phyloP scores from a whole-genome alignment of 1,140 invertebrate species.

The Bathynomus jamesi region DNA sequence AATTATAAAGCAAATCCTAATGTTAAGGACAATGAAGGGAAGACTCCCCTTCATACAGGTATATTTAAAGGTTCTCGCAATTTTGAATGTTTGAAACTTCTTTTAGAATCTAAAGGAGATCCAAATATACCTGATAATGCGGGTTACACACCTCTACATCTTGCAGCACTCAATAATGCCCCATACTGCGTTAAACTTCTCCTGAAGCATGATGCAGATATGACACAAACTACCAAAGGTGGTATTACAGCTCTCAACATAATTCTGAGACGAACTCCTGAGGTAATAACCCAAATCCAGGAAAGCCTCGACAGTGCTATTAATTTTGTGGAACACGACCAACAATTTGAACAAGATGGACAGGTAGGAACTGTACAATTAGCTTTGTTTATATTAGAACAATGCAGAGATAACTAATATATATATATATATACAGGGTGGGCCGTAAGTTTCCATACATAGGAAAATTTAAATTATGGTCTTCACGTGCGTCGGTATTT shows the following conservation, averaged over 20 bases:
- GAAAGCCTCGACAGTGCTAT: conserved; percentile 32
- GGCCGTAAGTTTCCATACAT: too few species aligned
- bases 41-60: conserved; percentile 65
- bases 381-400: too few species aligned
- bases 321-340: conserved; percentile 27
- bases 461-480: too few species aligned
- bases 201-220: conserved; percentile 71
- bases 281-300: conserved; percentile 30
- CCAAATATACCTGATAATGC: conserved; percentile 78
- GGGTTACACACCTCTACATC: conserved; percentile 78
- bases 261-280: conserved; percentile 49
- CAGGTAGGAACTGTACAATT: conserved; percentile 16
- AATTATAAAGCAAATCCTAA: conserved; percentile 61
- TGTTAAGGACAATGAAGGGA: conserved; percentile 63
- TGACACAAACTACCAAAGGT: conserved; percentile 71
- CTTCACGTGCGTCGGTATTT: too few species aligned
- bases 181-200: conserved; percentile 72
- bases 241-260: conserved; percentile 72
- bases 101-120: conserved; percentile 58
- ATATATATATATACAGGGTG: too few species aligned
- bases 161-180: conserved; percentile 75
- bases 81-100: conserved; percentile 28
- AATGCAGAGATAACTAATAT: too few species aligned
- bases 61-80: conserved; percentile 64
- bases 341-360: conserved; percentile 21